Conservation (phyloP, 2,797 vertebrate species). For the Semaprochilodus insignis region DNA sequence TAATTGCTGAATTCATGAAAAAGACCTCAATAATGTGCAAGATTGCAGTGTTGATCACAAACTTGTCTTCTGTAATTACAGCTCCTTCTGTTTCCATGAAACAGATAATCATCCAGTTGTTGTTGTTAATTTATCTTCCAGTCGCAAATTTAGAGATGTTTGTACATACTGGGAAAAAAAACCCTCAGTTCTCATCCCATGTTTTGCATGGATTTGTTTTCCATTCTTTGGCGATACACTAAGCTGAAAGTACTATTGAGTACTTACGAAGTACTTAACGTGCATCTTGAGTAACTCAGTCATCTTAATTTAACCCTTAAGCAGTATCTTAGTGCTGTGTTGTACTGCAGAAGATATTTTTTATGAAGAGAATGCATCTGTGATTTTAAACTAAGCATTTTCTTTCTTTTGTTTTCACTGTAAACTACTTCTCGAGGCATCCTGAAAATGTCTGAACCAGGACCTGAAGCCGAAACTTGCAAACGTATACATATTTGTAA, state of each 20-base stretch:
- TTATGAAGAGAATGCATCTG: slow-evolving; percentile 4
- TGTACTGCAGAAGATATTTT: neutral
- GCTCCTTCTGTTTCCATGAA: slow-evolving; percentile 25
- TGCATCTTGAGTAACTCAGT: neutral
- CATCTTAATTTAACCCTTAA: neutral
- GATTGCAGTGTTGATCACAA: neutral
- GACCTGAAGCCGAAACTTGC: neutral
- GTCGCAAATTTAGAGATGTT: neutral
- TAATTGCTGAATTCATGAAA: slow-evolving; percentile 34
- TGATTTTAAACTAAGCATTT: neutral
- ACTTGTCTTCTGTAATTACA: slow-evolving; percentile 4
- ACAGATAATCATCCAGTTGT: slow-evolving; percentile 1
- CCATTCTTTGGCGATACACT: neutral
- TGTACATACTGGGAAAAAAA: neutral
- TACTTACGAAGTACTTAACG: neutral
- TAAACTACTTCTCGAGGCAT: neutral
- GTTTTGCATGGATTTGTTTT: neutral
- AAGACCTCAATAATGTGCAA: slow-evolving; percentile 15
- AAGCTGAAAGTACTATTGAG: neutral
- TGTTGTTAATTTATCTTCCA: neutral
- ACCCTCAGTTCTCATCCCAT: neutral
- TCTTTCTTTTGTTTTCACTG: neutral
- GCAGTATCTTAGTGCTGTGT: neutral
- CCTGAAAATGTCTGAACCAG: neutral
- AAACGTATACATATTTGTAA: slow-evolving; percentile 20